Evolutionary conservation across 2,113 vertebrate genomes (phyloP).

Genomic region (Circaetus cinerascens): DNA sequence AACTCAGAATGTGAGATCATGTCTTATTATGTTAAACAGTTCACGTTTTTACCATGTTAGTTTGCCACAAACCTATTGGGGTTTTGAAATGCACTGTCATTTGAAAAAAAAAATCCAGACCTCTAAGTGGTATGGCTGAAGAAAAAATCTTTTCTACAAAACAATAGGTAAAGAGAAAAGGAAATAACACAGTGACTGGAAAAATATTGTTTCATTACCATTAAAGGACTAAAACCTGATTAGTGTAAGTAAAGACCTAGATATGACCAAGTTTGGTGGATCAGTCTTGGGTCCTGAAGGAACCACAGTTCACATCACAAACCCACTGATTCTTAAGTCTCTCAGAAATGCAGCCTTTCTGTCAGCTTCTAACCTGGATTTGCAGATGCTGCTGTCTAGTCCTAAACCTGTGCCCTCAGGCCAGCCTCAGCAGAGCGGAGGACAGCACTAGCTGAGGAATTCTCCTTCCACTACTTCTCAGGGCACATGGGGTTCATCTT

Average conservation of each 20-base stretch:
- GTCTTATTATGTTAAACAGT: conserved; percentile 70
- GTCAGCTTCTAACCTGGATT: not conserved
- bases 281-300: conserved; percentile 2
- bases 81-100: conserved; percentile 53
- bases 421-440: not conserved
- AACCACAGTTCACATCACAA: conserved; percentile 15
- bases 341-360: conserved; percentile 10
- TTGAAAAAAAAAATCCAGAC: conserved; percentile 40
- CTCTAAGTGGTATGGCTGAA: conserved; percentile 40
- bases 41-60: conserved; percentile 63
- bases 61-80: conserved; percentile 57
- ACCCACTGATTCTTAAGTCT: not conserved
- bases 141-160: conserved; percentile 60
- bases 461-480: not conserved
- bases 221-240: conserved; percentile 62
- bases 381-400: not conserved
- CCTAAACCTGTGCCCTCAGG: not conserved
- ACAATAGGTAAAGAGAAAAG: conserved; percentile 66
- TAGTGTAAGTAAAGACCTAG: conserved; percentile 17
- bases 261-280: conserved; percentile 17
- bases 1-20: conserved; percentile 65
- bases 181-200: conserved; percentile 72
- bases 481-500: accelerated
- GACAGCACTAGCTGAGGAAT: not conserved
- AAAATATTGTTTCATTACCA: conserved; percentile 63